phyloP scores from a whole-genome alignment of 2,113 vertebrate genomes.

The Pseudorhombus dupliciocellatus region DNA sequence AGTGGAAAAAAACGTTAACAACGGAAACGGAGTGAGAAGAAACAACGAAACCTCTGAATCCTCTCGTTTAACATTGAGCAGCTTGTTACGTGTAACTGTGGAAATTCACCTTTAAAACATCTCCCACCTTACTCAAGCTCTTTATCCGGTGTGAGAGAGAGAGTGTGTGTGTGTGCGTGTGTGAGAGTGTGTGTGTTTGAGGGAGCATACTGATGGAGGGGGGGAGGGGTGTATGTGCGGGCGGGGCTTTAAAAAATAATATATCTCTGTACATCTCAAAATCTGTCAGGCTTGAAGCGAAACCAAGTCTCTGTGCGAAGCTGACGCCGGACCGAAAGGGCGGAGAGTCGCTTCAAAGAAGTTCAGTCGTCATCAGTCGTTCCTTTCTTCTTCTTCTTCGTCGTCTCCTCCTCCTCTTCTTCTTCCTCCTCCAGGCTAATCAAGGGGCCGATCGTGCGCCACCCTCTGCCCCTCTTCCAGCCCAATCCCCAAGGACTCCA shows the following conservation, averaged over 20 bases:
- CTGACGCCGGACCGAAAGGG: constrained; percentile 81
- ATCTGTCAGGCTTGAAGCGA: constrained; percentile 88
- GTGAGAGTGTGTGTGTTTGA: constrained; percentile 22
- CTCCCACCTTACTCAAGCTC: constrained; percentile 39
- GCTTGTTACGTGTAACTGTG: constrained; percentile 56
- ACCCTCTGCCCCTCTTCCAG: constrained; percentile 56
- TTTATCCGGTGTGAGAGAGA: constrained; percentile 50
- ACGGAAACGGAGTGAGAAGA: constrained; percentile 71
- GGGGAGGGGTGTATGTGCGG: neutral
- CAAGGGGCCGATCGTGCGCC: constrained; percentile 41
- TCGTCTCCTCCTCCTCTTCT: too few species aligned
- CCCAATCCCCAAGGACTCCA: constrained; percentile 25
- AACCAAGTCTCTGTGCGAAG: constrained; percentile 88
- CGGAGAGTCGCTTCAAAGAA: constrained; percentile 76
- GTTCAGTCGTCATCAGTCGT: constrained; percentile 78
- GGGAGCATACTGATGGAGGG: constrained; percentile 33
- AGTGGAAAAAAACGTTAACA: constrained; percentile 65
- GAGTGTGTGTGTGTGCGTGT: constrained; percentile 23
- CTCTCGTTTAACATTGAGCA: constrained; percentile 57
- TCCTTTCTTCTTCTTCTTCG: constrained; percentile 66
- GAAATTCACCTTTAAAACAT: constrained; percentile 44
- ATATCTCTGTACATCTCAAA: constrained; percentile 80
- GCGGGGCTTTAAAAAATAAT: constrained; percentile 73
- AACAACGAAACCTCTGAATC: constrained; percentile 78
- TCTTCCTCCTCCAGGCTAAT: constrained; percentile 77